Evolutionary conservation across 2,888 invertebrate genomes (phyloP).

Genomic region (Noctua comes): DNA sequence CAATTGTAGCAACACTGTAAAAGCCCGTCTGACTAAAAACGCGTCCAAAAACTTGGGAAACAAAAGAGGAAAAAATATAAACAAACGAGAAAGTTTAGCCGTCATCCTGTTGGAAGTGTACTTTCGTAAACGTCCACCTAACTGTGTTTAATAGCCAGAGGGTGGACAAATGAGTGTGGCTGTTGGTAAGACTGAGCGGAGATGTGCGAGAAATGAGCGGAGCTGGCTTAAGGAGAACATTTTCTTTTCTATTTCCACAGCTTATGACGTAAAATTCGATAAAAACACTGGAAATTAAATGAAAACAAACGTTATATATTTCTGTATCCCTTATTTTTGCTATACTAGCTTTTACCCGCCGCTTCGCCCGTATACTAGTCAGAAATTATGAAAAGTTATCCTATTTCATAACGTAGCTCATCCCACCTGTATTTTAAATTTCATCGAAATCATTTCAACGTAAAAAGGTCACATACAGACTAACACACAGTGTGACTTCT

Average conservation of each 20-base stretch:
- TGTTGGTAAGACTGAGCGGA: constrained; percentile 14
- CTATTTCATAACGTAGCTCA: not conserved
- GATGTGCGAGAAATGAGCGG: constrained; percentile 35
- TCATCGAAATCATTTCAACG: not conserved
- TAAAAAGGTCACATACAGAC: not conserved
- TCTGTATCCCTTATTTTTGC: not conserved
- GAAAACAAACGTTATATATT: not conserved
- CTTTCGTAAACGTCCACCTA: constrained; percentile 53
- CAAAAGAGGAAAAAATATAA: constrained; percentile 37
- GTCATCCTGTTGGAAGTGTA: constrained; percentile 48
- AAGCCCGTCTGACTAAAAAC: constrained; percentile 4
- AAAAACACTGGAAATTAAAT: not conserved
- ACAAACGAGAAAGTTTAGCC: constrained; percentile 43
- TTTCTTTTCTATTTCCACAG: not conserved
- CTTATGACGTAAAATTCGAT: not conserved
- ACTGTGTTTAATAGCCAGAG: constrained; percentile 52
- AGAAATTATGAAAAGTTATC: not conserved
- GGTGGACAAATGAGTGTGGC: constrained; percentile 54
- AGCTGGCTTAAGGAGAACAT: not conserved
- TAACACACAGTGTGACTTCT: not conserved
- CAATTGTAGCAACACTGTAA: constrained; percentile 10
- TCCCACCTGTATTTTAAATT: not conserved
- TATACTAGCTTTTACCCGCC: not conserved
- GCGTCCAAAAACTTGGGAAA: constrained; percentile 28
- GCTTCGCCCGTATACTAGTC: not conserved